Evolutionary conservation across 2,888 invertebrate genomes (phyloP), one percentile per base, ranked within the genome.

Genomic region (Micoletzkya japonica): DNA sequence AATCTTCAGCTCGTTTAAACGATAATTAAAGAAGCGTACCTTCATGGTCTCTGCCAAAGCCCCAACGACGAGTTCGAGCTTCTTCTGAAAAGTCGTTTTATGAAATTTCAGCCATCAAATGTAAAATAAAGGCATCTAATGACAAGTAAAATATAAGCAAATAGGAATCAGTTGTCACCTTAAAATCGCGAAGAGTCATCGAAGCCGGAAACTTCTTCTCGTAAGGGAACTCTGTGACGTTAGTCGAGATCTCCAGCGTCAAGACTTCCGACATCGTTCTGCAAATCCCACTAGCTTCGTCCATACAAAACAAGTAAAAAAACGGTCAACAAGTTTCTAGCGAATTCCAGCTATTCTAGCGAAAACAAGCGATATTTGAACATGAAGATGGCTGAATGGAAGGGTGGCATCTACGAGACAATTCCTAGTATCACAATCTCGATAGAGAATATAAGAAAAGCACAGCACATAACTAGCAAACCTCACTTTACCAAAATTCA

Each of bases 61-160:
- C 37, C 79, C 79, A 6, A 79, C 79, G n/a, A 79, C 75, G 37
- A 79, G 75, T 57, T 79, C 79, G 28, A 79, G 71, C 66, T 79
- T 79, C 56, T 71, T 73, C 79, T 79, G 60, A 44, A 72, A 67
- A 28, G 36, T 28, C 24, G 4, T 34, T 20, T n/a, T 4, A 26
- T 32, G 20, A 4, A 7, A 57, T 32, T 57, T 57, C 36, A 36
- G 36, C 3, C 20, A 20, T 20, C 32, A 2, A 26, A 28, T 24
- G 24, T 52, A 26, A 28, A 26, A 24, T 28, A 52, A n/a, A 39
- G 39, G 39, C 39, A 17, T 17, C 7, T 39, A 6, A 39, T 17
- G 39, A 39, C 17, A 17, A 17, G 17, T 39, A 39, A 10, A 39
- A 6, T 10, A 39, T 17, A 6, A 39, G 39, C 7, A 17, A 39